Evolutionary conservation across 2,888 invertebrate species (phyloP).

Genomic region (Harpalus rufipes): DNA sequence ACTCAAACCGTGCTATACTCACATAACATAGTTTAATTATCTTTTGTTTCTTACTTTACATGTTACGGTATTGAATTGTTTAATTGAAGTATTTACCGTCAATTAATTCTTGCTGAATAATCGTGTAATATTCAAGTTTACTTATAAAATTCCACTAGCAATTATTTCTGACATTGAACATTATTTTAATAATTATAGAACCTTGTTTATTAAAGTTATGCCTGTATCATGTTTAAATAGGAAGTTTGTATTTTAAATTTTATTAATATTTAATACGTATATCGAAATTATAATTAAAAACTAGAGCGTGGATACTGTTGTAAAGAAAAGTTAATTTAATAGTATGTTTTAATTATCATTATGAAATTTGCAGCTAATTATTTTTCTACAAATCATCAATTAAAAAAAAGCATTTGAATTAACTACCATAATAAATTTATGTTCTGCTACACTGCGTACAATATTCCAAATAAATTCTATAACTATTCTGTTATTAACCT

Average conservation of each 20-base stretch:
- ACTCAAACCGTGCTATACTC: not conserved
- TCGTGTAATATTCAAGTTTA: not conserved
- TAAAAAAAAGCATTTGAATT: too few relatives aligned
- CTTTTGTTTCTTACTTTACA: not conserved
- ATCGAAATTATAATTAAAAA: constrained; percentile 4
- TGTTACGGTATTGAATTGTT: not conserved
- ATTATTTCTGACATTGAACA: not conserved
- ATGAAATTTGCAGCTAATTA: not conserved
- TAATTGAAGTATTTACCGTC: not conserved
- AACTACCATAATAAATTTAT: too few relatives aligned
- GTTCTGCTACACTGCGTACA: not conserved
- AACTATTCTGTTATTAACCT: constrained; percentile 18
- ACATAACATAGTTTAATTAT: not conserved
- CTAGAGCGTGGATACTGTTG: not conserved
- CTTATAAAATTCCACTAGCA: not conserved
- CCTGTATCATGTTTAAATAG: not conserved
- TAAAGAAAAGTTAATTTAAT: not conserved
- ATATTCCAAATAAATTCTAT: constrained; percentile 19
- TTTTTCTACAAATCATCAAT: not conserved
- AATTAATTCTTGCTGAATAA: not conserved
- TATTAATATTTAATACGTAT: not conserved
- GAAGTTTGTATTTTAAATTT: not conserved
- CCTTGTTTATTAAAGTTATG: not conserved
- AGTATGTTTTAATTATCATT: not conserved
- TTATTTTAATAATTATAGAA: not conserved